Base-by-base conservation (phyloP, 2,888 invertebrate species). In the Chloroclysta siterata region DNA sequence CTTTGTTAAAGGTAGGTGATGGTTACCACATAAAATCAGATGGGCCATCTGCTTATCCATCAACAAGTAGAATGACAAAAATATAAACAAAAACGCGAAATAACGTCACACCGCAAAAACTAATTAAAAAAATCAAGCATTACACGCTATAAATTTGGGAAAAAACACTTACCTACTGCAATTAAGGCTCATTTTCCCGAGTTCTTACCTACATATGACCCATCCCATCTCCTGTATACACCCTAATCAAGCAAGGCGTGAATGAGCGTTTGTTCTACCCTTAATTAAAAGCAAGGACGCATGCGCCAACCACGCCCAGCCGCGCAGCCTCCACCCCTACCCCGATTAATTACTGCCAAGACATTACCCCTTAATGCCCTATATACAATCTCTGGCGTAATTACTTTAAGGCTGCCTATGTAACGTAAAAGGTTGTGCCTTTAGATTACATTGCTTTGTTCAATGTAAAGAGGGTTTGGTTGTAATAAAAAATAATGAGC, bases 271-370 rank as follows among this genome's bases (percentile, higher is more conserved):
- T 87, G 85, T 87, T 85, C 83, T 78, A 72, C 67, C 65, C 75
- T 86, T 92, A 93, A 93, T 93, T 92, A 92, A 90, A 82, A 78
- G 68, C 53, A 63, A 83, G 67, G 74, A 81, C 92, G 92, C 92
- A 90, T 90, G 92, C 92, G 92, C 84, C 76, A 70, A 76, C 87
- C 91, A 87, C 93, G 93, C 93, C 93, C 91, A 85, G 75, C 82
- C 82, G 79, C 88, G 78, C 92, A 92, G 91, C 91, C 89, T 91
- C 92, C 87, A 73, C 73, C 78, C 76, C 68, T 73, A 61, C 60
- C 77, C 75, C 76, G 75, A 83, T 88, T 91, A 91, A 91, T 90
- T 90, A 90, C 90, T 87, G 87, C 86, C 89, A 84, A 88, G 87
- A 92, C 90, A 90, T 92, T 90, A 92, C 81, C 90, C 90, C 88